Evolutionary conservation across 2,797 vertebrate species (phyloP).

Genomic region (Crax fasciolata): DNA sequence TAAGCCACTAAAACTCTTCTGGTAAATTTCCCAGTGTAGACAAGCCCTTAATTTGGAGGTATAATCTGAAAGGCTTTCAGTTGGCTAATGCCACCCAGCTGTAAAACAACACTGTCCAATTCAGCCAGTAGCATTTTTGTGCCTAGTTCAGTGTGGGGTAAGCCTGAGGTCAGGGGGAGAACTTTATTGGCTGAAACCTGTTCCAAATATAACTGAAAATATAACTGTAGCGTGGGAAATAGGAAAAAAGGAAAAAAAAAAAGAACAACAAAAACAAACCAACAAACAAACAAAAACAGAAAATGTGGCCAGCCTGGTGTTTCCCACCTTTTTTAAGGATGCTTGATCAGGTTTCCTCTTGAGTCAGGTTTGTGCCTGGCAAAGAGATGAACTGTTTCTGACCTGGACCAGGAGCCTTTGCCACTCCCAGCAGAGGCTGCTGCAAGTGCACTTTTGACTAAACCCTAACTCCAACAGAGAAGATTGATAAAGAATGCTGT

Average conservation of each 20-base stretch:
- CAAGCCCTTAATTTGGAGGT: conserved; percentile 21
- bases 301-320: background rate
- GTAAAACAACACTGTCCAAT: background rate
- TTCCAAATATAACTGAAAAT: background rate
- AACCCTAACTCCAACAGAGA: background rate
- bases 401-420: background rate
- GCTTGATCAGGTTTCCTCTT: background rate
- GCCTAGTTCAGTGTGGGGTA: background rate
- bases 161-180: background rate
- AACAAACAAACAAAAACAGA: background rate
- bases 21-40: background rate
- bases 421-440: background rate
- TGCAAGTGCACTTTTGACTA: background rate
- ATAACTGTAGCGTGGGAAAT: background rate
- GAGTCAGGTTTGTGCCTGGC: background rate
- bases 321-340: background rate
- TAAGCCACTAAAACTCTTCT: background rate
- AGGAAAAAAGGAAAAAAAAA: too few relatives aligned
- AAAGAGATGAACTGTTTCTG: background rate
- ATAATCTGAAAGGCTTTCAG: background rate
- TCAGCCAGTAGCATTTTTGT: background rate
- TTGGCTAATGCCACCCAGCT: conserved; percentile 24
- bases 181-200: background rate
- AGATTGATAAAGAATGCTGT: background rate
- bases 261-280: too few relatives aligned